phyloP scores from a whole-genome alignment of 2,797 vertebrate genomes.

The Malurus leucopterus region DNA sequence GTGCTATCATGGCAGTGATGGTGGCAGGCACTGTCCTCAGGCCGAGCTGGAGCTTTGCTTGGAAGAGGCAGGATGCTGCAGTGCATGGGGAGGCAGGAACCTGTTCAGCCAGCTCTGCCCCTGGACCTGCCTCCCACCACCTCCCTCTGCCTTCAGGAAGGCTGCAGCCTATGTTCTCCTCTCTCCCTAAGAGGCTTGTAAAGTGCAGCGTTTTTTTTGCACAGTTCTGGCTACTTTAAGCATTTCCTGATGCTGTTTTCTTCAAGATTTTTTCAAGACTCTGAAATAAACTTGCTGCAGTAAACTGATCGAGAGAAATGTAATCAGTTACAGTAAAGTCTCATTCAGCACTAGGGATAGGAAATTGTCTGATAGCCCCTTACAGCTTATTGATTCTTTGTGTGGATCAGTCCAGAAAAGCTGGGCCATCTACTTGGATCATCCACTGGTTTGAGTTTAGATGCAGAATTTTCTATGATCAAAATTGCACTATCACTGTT shows the following conservation, averaged over 20 bases:
- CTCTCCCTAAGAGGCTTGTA: fast-evolving
- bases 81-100: fast-evolving
- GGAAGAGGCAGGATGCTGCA: neutral
- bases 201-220: neutral
- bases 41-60: fast-evolving
- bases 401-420: neutral
- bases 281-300: neutral
- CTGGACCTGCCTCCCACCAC: fast-evolving
- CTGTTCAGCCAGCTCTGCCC: fast-evolving
- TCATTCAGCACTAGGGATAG: neutral
- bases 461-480: neutral
- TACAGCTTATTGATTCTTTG: neutral
- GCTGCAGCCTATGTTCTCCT: fast-evolving
- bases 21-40: neutral
- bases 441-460: neutral
- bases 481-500: neutral
- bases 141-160: neutral
- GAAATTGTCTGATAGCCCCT: neutral
- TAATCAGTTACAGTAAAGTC: neutral
- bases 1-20: fast-evolving
- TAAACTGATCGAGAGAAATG: neutral
- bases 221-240: neutral
- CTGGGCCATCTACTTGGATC: neutral
- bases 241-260: neutral
- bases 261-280: fast-evolving